Evolutionary conservation across 30 jellyfish, hydroid and myxozoan species (phyloP).

Genomic region (Nemopilema nomurai): DNA sequence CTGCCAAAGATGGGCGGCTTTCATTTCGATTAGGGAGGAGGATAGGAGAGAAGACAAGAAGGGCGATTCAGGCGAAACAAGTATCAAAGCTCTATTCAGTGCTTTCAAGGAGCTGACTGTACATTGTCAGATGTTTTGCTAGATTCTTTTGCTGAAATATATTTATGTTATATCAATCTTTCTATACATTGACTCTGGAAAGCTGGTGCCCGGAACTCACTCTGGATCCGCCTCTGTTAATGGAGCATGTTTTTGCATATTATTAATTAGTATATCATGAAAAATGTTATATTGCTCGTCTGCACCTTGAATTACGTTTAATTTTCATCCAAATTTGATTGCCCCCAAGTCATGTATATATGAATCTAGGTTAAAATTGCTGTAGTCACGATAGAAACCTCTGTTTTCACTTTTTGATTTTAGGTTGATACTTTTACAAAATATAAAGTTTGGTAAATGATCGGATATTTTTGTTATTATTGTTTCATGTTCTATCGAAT

Average conservation of each 20-base stretch:
- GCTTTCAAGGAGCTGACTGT: too few relatives aligned
- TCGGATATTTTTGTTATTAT: conserved; percentile 4
- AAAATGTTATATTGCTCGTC: conserved; percentile 31
- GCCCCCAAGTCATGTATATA: conserved; percentile 5
- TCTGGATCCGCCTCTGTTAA: too few relatives aligned
- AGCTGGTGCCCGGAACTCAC: too few relatives aligned
- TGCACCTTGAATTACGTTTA: conserved; percentile 10
- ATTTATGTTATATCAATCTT: too few relatives aligned
- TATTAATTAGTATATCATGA: conserved; percentile 3
- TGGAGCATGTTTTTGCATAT: conserved; percentile 37
- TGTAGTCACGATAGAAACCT: conserved; percentile 32
- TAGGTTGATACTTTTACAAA: conserved; percentile 3
- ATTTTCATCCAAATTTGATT: background rate
- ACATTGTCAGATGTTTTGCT: too few relatives aligned
- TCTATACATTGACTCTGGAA: too few relatives aligned
- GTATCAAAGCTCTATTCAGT: too few relatives aligned
- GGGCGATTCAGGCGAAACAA: too few relatives aligned
- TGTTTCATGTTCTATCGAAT: conserved; percentile 12
- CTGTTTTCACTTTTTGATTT: conserved; percentile 4
- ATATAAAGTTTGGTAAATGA: conserved; percentile 21
- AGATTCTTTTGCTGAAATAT: too few relatives aligned
- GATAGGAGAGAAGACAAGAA: too few relatives aligned
- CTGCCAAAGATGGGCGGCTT: too few relatives aligned
- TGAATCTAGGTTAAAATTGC: conserved; percentile 3
- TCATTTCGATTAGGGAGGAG: too few relatives aligned